Evolutionary conservation across 2,113 vertebrate species (phyloP), one percentile per base, ranked within the genome.

Genomic region (Casuarius casuarius): DNA sequence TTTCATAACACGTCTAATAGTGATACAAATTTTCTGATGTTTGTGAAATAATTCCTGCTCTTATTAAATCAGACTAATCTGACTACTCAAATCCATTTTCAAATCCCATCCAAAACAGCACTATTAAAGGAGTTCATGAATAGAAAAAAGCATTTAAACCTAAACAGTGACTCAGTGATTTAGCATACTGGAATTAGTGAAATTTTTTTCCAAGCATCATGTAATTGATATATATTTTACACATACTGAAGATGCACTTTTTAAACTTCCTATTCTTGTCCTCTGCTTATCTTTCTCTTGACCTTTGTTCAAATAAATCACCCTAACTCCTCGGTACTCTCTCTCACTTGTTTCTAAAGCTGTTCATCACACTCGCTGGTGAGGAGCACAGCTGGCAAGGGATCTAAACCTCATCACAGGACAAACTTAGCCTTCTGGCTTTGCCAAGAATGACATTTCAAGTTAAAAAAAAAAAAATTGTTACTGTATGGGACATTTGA

Each of bases 371-470:
- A 67, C 89, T 98, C 70, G 94, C 83, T 96, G 93, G 97, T 92
- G 98, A 94, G 95, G 91, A 97, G 93, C 97, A 98, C 95, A 97
- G 97, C 97, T 98, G 98, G 97, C 97, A 97, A 92, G 97, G 94
- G 97, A 98, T 95, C 96, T 86, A 97, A 98, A 96, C 95, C 95
- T 97, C 97, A 96, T 97, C 87, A n/a, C 96, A 91, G 95, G 97
- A 97, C 98, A 98, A 98, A 97, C 95, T 94, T 97, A 96, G 97
- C 94, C 96, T 98, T 97, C 97, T 98, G 94, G 97, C 97, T 98
- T 98, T 97, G 97, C 97, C 97, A 98, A 98, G 95, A 97, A 97
- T 92, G 97, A 98, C 94, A 98, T 97, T 98, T 97, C 76, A 86
- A 96, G 86, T 91, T 33, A 52, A 72, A 75, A 73, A 54, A 88